phyloP scores from a whole-genome alignment of 2,113 vertebrate species.

The Galemys pyrenaicus region DNA sequence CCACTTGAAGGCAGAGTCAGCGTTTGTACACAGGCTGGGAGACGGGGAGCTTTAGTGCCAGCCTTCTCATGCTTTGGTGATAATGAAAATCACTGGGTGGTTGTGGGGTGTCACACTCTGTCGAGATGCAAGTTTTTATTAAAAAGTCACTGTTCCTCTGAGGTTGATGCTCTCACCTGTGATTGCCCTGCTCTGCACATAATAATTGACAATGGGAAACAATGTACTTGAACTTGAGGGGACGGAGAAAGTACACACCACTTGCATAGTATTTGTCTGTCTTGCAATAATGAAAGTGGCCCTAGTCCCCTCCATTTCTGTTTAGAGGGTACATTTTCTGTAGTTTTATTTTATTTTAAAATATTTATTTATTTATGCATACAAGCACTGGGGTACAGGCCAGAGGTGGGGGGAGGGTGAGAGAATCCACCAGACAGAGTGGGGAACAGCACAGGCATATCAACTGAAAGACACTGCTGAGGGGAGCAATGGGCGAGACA shows the following conservation, averaged over 20 bases:
- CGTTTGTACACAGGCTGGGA: background rate
- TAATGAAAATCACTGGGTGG: slow-evolving; percentile 41
- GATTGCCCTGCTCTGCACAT: background rate
- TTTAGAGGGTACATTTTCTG: background rate
- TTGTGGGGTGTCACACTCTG: background rate
- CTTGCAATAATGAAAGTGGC: background rate
- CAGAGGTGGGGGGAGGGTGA: too few species aligned
- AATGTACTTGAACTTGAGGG: background rate
- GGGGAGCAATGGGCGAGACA: too few species aligned
- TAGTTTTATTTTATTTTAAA: too few species aligned
- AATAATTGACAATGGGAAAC: slow-evolving; percentile 13
- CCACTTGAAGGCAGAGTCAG: background rate
- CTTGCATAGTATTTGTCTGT: background rate
- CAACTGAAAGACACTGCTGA: too few species aligned
- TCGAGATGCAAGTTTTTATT: background rate
- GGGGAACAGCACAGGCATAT: too few species aligned
- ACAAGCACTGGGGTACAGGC: too few species aligned
- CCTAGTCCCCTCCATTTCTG: slow-evolving; percentile 4
- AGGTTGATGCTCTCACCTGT: slow-evolving; percentile 3
- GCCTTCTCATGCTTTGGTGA: background rate
- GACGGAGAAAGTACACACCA: background rate
- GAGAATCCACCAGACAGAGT: too few species aligned
- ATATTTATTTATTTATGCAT: too few species aligned
- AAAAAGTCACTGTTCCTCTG: slow-evolving; percentile 17
- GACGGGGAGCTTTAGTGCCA: background rate